phyloP scores from a whole-genome alignment of 1,140 invertebrate species.

The Lasaia peninsularis region DNA sequence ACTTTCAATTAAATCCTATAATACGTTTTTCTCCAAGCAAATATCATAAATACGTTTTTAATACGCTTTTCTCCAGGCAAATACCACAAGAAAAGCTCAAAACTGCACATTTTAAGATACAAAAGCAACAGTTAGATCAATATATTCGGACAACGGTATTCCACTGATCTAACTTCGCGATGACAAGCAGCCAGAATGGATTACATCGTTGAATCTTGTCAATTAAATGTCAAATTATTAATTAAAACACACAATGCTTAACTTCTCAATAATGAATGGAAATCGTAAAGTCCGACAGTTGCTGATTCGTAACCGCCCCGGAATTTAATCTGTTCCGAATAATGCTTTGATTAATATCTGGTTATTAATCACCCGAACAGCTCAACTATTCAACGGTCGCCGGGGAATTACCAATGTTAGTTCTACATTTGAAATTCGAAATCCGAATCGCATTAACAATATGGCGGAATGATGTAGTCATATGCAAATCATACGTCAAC shows the following conservation, averaged over 20 bases:
- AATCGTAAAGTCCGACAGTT: conserved; percentile 20
- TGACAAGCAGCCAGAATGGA: neutral
- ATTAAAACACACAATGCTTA: conserved; percentile 1
- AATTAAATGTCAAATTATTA: conserved; percentile 9
- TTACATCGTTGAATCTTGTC: neutral
- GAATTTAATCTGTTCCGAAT: conserved; percentile 48
- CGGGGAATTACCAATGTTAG: conserved; percentile 51
- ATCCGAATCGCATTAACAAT: conserved; percentile 54
- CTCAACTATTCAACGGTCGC: conserved; percentile 58
- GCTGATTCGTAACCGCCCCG: conserved; percentile 17
- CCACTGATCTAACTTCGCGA: neutral
- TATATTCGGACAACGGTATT: neutral
- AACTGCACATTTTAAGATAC: too few relatives aligned
- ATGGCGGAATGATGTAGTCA: conserved; percentile 26
- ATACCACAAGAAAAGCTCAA: too few relatives aligned
- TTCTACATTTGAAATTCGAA: conserved; percentile 49
- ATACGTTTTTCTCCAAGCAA: too few relatives aligned
- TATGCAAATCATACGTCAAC: conserved; percentile 4
- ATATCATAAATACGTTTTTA: too few relatives aligned
- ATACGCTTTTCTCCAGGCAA: too few relatives aligned
- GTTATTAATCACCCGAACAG: conserved; percentile 58
- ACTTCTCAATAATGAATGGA: conserved; percentile 21
- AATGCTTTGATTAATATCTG: conserved; percentile 62
- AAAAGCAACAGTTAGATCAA: neutral
- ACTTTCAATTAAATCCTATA: too few relatives aligned